phyloP scores from a whole-genome alignment of 1,140 invertebrate species.

The Dolichoris vasculosae region DNA sequence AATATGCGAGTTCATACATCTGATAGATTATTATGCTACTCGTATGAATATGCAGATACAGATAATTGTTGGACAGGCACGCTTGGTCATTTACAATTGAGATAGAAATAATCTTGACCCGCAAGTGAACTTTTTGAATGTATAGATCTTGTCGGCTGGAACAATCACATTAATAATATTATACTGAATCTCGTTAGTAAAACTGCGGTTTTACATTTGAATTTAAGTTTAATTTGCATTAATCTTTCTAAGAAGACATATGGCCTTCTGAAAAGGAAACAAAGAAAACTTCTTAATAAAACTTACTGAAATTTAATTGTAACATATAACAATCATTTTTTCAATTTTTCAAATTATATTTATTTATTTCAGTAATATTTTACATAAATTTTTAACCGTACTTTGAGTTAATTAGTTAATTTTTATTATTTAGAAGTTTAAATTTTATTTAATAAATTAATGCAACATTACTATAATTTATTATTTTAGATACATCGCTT shows the following conservation, averaged over 20 bases:
- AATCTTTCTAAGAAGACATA: background rate
- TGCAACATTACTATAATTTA: no score
- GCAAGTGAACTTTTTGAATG: background rate
- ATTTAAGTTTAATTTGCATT: background rate
- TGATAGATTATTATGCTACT: background rate
- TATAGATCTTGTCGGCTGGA: background rate
- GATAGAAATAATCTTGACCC: constrained; percentile 8
- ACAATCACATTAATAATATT: constrained; percentile 1
- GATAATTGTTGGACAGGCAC: background rate
- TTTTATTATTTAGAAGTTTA: no score
- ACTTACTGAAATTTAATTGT: no score
- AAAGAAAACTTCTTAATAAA: background rate
- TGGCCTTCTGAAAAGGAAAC: background rate
- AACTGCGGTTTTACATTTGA: background rate
- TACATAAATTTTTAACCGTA: no score
- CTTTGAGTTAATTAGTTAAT: no score
- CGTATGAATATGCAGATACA: constrained; percentile 26
- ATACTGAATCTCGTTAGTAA: background rate
- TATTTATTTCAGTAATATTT: no score
- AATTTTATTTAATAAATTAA: no score
- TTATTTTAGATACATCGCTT: no score
- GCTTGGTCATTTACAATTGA: constrained; percentile 15
- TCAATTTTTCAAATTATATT: no score
- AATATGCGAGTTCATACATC: background rate
- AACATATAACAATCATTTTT: no score